Percentiles rank a stretch among this genome's conserved stretches.
Evolutionary conservation across 2,888 invertebrate genomes (phyloP).

Genomic region (Trilocha varians): DNA sequence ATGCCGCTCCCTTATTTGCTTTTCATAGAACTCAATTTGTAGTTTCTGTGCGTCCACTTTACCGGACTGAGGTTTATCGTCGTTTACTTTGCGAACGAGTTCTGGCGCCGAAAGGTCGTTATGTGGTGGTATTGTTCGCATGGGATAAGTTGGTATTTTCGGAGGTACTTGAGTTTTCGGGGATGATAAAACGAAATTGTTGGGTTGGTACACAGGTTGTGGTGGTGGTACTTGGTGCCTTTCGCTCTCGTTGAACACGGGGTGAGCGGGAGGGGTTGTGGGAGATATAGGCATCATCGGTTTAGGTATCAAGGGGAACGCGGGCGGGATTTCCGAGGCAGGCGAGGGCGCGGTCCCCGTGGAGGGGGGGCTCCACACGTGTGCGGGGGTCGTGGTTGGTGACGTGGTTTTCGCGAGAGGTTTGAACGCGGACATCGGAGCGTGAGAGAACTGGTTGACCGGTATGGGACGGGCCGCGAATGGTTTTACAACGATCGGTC

Average conservation of each 20-base stretch:
- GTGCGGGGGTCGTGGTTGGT: slow-evolving; percentile 42
- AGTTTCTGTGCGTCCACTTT: slow-evolving; percentile 54
- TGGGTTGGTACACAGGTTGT: slow-evolving; percentile 24
- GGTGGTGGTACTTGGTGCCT: slow-evolving; percentile 25
- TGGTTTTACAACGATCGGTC: slow-evolving; percentile 45
- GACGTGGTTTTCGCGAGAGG: slow-evolving; percentile 67
- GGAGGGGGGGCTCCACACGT: slow-evolving; percentile 62
- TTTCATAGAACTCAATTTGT: slow-evolving; percentile 68
- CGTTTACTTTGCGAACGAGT: slow-evolving; percentile 42
- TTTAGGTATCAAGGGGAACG: slow-evolving; percentile 25
- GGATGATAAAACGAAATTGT: background rate
- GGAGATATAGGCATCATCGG: slow-evolving; percentile 28
- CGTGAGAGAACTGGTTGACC: slow-evolving; percentile 83
- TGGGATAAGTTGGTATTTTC: slow-evolving; percentile 34
- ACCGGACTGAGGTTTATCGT: slow-evolving; percentile 17
- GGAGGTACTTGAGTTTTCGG: slow-evolving; percentile 16
- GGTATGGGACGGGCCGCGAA: slow-evolving; percentile 73
- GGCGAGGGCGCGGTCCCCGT: slow-evolving; percentile 37
- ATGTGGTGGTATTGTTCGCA: slow-evolving; percentile 50
- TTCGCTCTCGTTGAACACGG: slow-evolving; percentile 74
- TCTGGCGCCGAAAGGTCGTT: slow-evolving; percentile 59
- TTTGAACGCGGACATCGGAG: slow-evolving; percentile 83
- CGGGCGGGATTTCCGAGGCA: slow-evolving; percentile 27
- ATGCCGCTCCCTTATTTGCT: slow-evolving; percentile 55
- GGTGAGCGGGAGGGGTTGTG: slow-evolving; percentile 21